Evolutionary conservation across 2,113 vertebrate genomes (phyloP).

Genomic region (Orientallactaga bullata): DNA sequence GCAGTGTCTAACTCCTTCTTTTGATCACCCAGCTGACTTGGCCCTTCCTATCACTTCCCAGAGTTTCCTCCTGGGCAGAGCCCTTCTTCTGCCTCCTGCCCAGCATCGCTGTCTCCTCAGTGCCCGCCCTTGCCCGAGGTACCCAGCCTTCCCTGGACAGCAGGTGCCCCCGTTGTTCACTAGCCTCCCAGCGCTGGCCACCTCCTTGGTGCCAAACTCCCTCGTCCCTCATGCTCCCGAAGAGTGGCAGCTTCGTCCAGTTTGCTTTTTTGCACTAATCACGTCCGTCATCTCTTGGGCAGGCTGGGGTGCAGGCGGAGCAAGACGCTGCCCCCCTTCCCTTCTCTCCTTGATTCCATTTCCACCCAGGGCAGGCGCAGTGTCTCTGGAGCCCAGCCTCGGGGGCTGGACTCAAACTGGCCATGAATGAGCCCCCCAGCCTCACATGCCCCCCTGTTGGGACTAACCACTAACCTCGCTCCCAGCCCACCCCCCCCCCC

Average conservation of each 20-base stretch:
- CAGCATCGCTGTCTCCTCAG: conserved; percentile 36
- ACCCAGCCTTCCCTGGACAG: neutral
- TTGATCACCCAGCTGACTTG: neutral
- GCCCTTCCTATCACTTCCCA: neutral
- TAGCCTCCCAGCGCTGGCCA: conserved; percentile 70
- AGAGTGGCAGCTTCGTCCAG: conserved; percentile 43
- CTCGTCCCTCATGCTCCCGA: conserved; percentile 36
- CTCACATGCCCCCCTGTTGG: conserved; percentile 33
- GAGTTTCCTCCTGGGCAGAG: neutral
- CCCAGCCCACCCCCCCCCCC: conserved; percentile 11
- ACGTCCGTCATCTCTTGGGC: conserved; percentile 74
- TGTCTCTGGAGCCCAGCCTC: conserved; percentile 42
- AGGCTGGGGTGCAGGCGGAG: neutral
- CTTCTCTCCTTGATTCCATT: neutral
- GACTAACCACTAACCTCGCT: conserved; percentile 85
- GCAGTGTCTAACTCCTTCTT: neutral
- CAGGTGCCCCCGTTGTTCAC: neutral
- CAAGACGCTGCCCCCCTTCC: neutral
- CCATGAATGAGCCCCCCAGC: conserved; percentile 57
- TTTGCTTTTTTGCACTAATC: conserved; percentile 81
- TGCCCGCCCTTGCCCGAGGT: neutral
- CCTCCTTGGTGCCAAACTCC: conserved; percentile 86
- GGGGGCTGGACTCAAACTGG: conserved; percentile 34
- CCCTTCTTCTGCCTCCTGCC: neutral
- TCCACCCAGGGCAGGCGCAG: conserved; percentile 31